Percentiles rank a stretch among this genome's conserved stretches.
phyloP scores from a whole-genome alignment of 1,140 invertebrate genomes.

The Ceratosolen fusciceps region DNA sequence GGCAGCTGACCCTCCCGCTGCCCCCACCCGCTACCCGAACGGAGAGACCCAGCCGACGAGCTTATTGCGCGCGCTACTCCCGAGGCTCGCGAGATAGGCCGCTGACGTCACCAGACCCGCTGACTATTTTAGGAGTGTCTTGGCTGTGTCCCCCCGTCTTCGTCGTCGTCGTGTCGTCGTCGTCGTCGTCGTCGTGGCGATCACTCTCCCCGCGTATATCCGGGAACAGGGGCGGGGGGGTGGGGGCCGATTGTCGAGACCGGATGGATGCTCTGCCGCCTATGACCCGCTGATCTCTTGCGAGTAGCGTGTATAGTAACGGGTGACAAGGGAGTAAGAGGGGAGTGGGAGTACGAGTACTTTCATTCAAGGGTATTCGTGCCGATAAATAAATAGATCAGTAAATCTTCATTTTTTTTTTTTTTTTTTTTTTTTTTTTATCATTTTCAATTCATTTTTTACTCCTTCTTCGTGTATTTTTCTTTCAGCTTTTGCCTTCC shows the following conservation, averaged over 20 bases:
- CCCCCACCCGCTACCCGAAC: neutral
- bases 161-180: too few species aligned
- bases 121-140: slow-evolving; percentile 67
- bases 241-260: too few species aligned
- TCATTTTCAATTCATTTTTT: too few species aligned
- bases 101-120: slow-evolving; percentile 62
- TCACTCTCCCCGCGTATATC: slow-evolving; percentile 21
- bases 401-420: neutral
- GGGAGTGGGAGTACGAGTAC: neutral
- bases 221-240: slow-evolving; percentile 14
- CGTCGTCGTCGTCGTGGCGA: slow-evolving; percentile 23
- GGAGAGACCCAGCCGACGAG: neutral
- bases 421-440: too few species aligned
- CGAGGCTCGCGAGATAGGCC: slow-evolving; percentile 52
- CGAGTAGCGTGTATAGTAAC: too few species aligned
- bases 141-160: slow-evolving; percentile 53
- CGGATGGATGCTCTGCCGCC: too few species aligned
- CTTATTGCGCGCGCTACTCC: neutral
- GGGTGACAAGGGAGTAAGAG: too few species aligned
- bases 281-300: too few species aligned
- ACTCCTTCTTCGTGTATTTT: too few species aligned
- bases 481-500: too few species aligned
- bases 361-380: slow-evolving; percentile 10
- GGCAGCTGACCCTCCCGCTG: too few species aligned
- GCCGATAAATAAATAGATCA: slow-evolving; percentile 35